Evolutionary conservation across 1,140 invertebrate genomes (phyloP).

Genomic region (Lithobius niger): DNA sequence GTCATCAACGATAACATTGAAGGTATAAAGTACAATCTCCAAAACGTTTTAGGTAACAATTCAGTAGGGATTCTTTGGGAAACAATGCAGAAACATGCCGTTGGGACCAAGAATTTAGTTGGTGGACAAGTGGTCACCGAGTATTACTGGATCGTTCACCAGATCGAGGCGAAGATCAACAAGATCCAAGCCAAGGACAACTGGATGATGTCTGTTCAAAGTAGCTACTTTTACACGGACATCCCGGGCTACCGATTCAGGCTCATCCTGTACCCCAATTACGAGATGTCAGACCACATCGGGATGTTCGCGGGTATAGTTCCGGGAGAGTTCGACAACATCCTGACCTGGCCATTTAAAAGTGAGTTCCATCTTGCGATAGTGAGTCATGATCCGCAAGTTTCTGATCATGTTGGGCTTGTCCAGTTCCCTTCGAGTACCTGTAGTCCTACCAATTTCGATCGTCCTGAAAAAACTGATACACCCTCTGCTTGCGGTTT

Average conservation of each 20-base stretch:
- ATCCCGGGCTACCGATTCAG: neutral
- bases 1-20: too few species aligned
- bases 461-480: neutral
- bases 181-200: neutral
- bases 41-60: too few species aligned
- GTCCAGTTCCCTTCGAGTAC: neutral
- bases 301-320: neutral
- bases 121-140: neutral
- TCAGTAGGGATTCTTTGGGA: too few species aligned
- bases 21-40: too few species aligned
- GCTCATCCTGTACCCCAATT: neutral
- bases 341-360: conserved; percentile 6
- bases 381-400: neutral
- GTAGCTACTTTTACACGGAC: neutral
- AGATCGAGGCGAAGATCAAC: neutral
- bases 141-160: conserved; percentile 4
- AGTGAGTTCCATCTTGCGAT: neutral
- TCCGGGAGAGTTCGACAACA: neutral
- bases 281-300: neutral
- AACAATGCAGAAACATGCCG: neutral
- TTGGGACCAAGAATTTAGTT: neutral
- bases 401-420: neutral
- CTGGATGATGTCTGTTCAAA: neutral
- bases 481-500: conserved; percentile 2
- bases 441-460: neutral